Conservation (phyloP, 2,888 invertebrate genomes). For the Drosophila kanekoi region DNA sequence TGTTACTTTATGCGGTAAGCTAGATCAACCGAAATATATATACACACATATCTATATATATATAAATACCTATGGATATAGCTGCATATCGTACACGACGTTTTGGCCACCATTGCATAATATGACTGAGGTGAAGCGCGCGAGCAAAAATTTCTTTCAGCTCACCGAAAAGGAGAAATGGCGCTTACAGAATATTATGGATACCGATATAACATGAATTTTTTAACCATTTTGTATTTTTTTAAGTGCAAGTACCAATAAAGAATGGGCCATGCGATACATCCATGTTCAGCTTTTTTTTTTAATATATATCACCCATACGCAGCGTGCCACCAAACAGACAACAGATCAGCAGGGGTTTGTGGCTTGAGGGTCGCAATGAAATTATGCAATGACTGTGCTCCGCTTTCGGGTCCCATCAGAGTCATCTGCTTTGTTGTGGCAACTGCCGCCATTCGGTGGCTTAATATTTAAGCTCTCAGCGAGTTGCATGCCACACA, state of each 20-base stretch:
- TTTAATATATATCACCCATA: not conserved
- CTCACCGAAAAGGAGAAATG: constrained; percentile 44
- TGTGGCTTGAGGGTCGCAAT: too few relatives aligned
- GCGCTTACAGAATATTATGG: constrained; percentile 57
- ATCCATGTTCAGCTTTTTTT: not conserved
- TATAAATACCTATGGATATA: constrained; percentile 7
- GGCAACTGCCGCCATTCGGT: not conserved
- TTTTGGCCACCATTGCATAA: constrained; percentile 77
- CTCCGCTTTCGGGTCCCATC: too few relatives aligned
- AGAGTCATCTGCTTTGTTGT: not conserved
- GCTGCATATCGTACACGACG: constrained; percentile 62
- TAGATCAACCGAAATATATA: not conserved
- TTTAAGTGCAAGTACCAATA: constrained; percentile 1
- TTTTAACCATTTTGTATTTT: not conserved
- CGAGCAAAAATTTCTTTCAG: constrained; percentile 52
- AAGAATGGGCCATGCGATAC: not conserved
- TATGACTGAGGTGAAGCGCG: constrained; percentile 47
- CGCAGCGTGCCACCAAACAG: not conserved
- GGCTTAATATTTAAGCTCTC: not conserved
- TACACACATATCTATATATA: not conserved
- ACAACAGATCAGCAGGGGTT: not conserved
- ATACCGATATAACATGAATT: constrained; percentile 39
- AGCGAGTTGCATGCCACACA: not conserved
- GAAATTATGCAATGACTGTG: too few relatives aligned
- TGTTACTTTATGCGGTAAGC: constrained; percentile 63